These are phyloP conservation scores for Cyprinodon diabolis DNA, from an alignment of 2,797 vertebrate species.

Conservation along the genomic window DNA sequence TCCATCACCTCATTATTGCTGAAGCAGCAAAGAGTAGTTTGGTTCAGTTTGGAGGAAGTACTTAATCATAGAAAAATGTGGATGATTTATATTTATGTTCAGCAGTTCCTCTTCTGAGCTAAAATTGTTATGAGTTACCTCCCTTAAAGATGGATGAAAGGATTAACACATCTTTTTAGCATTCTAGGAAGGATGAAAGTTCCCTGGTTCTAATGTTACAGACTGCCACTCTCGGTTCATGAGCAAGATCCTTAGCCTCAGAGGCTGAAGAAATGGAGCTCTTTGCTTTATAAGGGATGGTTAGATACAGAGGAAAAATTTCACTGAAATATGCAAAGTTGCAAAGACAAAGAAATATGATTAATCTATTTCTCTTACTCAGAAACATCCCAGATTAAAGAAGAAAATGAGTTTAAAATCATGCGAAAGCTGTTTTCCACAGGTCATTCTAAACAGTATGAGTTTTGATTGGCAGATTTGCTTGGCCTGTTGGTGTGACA, in stretches of 20 bases:
- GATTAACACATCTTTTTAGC: background rate
- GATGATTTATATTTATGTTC: slow-evolving; percentile 38
- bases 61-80: slow-evolving; percentile 43
- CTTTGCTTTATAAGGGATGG: too few relatives aligned
- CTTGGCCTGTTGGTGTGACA: too few relatives aligned
- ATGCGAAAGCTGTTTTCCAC: background rate
- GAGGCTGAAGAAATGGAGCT: too few relatives aligned
- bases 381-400: background rate
- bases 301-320: too few relatives aligned
- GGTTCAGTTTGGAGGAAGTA: slow-evolving; percentile 34
- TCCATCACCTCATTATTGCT: slow-evolving; percentile 69
- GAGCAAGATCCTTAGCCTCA: too few relatives aligned
- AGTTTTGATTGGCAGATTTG: background rate
- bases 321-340: too few relatives aligned
- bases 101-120: slow-evolving; percentile 27
- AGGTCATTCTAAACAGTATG: background rate
- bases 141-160: slow-evolving; percentile 11
- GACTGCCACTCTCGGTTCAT: too few relatives aligned
- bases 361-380: background rate
- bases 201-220: too few relatives aligned
- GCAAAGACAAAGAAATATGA: too few relatives aligned
- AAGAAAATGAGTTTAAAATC: background rate
- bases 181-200: too few relatives aligned
- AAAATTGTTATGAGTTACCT: slow-evolving; percentile 9
- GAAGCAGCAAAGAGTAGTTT: slow-evolving; percentile 65